Base-by-base conservation (phyloP, 2,888 invertebrate genomes). In the Escarpia spicata region DNA sequence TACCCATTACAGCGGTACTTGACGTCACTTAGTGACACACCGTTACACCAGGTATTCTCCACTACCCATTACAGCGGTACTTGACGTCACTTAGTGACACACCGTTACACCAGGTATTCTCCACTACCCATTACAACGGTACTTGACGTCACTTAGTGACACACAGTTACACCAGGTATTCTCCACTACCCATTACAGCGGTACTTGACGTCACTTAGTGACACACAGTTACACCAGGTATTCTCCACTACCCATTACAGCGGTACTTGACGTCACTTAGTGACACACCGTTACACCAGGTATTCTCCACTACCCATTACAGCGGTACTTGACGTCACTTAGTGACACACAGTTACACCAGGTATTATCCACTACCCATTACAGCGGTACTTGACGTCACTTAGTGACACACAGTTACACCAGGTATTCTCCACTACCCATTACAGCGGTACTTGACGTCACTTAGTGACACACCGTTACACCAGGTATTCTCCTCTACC, bases 351-450 rank as follows among this genome's bases (percentile, higher is more conserved):
- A 37, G 37, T 37, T 37, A 37, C 37, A 37, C 37, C 37, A 37
- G 52, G 52, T 52, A 52, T 15, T 3, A 1, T 90, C 12, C 43
- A 9, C 9, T 15, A 90, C 9, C 9, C 19, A 1, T 90, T 10
- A 31, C 31, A 43, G 1, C 19, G 31, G 31, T 90, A 37, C 90
- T 90, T 43, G 52, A 52, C 3, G 52, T 75, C 4, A 75, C 75
- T 91, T 93, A 93, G 95, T 96, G 52, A 52, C 52, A 52, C 9
- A 37, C 37, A 37, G 37, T 37, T 52, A 52, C 52, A 52, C 52
- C 15, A 15, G 75, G 75, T 75, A 75, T 31, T 10, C 91, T 91
- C 8, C 26, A 19, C 19, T 31, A 91, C n/a, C 15, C n/a, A 9
- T 91, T 19, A 43, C 43, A 44, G 6, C 8, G 12, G 43, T 91